A percentile compares a stretch with the other conserved stretches of the same genome.
phyloP scores from a whole-genome alignment of 2,888 invertebrate species.

The Clistopyga incitator region DNA sequence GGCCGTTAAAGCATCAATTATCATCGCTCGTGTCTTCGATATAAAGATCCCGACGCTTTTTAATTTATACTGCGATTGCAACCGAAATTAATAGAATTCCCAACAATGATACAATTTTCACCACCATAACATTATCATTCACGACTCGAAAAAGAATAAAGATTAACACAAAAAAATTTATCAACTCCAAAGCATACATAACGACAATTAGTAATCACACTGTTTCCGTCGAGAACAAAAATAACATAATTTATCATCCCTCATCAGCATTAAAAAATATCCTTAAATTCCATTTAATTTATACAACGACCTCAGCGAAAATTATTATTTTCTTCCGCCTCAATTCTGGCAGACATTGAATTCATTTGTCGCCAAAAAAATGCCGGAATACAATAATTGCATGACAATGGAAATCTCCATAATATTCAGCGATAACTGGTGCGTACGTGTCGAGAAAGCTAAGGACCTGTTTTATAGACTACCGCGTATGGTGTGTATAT shows the following conservation, averaged over 20 bases:
- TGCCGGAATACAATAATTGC: constrained; percentile 35
- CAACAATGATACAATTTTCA: background rate
- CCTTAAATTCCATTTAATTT: background rate
- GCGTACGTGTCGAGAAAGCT: constrained; percentile 53
- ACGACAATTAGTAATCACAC: background rate
- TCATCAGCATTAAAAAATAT: background rate
- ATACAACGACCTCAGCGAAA: background rate
- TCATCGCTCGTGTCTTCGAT: background rate
- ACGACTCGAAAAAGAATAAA: background rate
- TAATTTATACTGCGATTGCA: too few species aligned
- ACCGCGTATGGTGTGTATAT: constrained; percentile 22
- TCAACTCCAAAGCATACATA: background rate
- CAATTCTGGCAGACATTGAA: background rate
- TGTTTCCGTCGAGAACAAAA: background rate
- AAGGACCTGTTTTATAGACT: constrained; percentile 51
- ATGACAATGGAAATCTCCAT: constrained; percentile 26
- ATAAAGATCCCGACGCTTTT: background rate
- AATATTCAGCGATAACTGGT: constrained; percentile 41
- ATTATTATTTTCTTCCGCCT: background rate
- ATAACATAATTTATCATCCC: background rate
- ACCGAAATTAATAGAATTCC: background rate
- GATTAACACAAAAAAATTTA: background rate
- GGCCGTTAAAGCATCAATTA: background rate
- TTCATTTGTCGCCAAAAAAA: background rate
- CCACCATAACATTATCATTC: background rate